Evolutionary conservation across 2,113 vertebrate species (phyloP).

Genomic region (Crotalus horridus): DNA sequence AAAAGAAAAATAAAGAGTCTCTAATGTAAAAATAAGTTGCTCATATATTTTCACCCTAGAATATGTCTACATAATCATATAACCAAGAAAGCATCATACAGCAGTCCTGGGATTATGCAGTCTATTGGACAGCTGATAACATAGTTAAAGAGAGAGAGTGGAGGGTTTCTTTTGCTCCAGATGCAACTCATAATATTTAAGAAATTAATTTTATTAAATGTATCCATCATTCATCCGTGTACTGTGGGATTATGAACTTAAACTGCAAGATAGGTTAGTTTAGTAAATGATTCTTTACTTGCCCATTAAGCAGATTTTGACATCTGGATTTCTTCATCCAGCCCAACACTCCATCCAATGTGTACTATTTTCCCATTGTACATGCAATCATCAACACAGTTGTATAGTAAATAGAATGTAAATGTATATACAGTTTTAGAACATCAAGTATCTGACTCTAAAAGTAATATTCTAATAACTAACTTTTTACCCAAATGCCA

Average conservation of each 20-base stretch:
- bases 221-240: background rate
- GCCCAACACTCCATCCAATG: background rate
- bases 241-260: background rate
- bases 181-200: background rate
- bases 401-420: background rate
- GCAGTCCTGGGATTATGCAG: background rate
- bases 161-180: background rate
- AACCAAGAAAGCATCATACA: background rate
- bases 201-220: background rate
- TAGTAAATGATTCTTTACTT: too few species aligned
- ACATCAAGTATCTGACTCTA: background rate
- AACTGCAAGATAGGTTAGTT: background rate
- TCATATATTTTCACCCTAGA: background rate
- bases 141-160: background rate
- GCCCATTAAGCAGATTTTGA: background rate
- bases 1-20: background rate
- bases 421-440: background rate
- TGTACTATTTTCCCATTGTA: background rate
- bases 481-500: background rate
- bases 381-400: background rate
- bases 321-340: background rate
- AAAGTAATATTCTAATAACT: background rate
- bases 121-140: background rate
- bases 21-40: background rate
- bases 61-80: background rate